A percentile compares a stretch with the other conserved stretches of the same genome.
phyloP scores from a whole-genome alignment of 2,797 vertebrate genomes.

The Myotis myotis region DNA sequence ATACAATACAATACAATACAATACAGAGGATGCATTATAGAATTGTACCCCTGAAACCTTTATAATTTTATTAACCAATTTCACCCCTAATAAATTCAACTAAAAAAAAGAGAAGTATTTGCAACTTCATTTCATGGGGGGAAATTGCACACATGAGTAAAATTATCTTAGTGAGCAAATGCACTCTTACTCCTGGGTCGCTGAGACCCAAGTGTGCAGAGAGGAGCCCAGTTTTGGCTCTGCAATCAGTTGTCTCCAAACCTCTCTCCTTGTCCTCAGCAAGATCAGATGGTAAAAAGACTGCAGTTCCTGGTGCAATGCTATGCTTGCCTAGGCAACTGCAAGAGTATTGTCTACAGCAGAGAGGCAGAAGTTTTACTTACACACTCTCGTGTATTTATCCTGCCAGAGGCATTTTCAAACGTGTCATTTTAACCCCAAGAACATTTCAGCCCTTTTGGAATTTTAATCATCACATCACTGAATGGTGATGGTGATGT shows the following conservation, averaged over 20 bases:
- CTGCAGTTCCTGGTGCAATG: background rate
- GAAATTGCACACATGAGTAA: background rate
- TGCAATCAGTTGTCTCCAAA: background rate
- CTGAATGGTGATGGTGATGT: background rate
- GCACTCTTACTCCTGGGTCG: background rate
- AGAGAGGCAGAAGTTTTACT: background rate
- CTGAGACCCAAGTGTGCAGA: background rate
- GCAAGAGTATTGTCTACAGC: background rate
- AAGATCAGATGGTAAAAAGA: background rate
- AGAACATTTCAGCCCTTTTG: conserved; percentile 60
- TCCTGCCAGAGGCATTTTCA: conserved; percentile 55
- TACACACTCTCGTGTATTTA: conserved; percentile 28
- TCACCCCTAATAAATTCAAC: background rate
- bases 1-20: background rate
- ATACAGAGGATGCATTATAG: background rate
- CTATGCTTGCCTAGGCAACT: background rate
- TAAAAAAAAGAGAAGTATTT: background rate
- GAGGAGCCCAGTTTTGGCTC: background rate
- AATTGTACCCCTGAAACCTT: background rate
- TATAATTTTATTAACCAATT: background rate
- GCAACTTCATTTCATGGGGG: background rate
- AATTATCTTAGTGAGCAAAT: background rate
- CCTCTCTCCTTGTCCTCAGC: background rate
- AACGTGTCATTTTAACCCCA: conserved; percentile 55
- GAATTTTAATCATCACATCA: conserved; percentile 54